These are phyloP conservation scores for Parnassius mnemosyne DNA, from an alignment of 2,888 invertebrate species.

Conservation along the genomic window DNA sequence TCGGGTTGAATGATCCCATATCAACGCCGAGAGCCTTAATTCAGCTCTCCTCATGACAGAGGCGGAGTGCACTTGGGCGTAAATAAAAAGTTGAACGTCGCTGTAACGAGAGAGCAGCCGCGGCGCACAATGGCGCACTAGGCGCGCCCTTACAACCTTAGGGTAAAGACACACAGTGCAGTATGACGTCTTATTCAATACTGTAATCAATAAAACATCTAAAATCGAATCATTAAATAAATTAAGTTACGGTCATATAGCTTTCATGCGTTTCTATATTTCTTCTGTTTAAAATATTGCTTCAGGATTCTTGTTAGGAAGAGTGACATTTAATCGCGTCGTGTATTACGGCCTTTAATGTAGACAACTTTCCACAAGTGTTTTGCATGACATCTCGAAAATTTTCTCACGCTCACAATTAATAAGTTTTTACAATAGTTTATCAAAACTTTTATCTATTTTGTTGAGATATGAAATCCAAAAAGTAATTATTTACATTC, in stretches of 20 bases:
- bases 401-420: too few species aligned
- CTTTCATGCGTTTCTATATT: too few species aligned
- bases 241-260: too few species aligned
- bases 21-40: constrained; percentile 76
- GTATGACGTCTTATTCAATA: not conserved
- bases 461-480: too few species aligned
- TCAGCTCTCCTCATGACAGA: constrained; percentile 72
- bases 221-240: too few species aligned
- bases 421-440: too few species aligned
- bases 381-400: too few species aligned
- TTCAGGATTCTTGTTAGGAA: too few species aligned
- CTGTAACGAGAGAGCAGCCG: constrained; percentile 64
- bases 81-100: constrained; percentile 77
- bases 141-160: constrained; percentile 55
- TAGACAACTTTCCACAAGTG: not conserved
- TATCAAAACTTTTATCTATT: too few species aligned
- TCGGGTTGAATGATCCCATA: constrained; percentile 79
- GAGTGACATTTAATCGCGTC: constrained; percentile 27
- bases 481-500: too few species aligned
- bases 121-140: constrained; percentile 70
- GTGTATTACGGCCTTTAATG: constrained; percentile 33
- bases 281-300: too few species aligned
- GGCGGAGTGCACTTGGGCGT: constrained; percentile 77
- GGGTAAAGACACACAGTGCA: constrained; percentile 6
- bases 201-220: too few species aligned